Evolutionary conservation across 2,888 invertebrate species (phyloP), one percentile per base, ranked within the genome.

Genomic region (Empis livida): DNA sequence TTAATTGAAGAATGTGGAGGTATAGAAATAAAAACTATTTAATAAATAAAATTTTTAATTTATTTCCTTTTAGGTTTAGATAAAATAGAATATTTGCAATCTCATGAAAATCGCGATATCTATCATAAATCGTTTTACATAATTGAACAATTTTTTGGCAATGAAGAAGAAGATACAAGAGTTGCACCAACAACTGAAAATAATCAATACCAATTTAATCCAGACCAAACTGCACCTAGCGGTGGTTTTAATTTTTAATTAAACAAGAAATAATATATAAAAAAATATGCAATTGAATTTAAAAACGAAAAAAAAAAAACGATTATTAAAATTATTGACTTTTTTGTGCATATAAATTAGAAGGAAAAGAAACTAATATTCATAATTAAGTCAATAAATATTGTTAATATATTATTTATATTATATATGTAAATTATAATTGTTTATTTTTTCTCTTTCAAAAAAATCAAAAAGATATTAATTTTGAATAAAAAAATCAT

Each of bases 101-200:
- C 93, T 41, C 95, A 97, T 67, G 91, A 94, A 68, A 96, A 96
- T 65, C 79, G 89, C 68, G 95, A 96, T 59, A 92, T 97, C 56
- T 97, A 96, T 72, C 86, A 93, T 69, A 95, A 95, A 71, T 90
- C 95, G 44, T 96, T 91, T 67, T 90, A 93, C 66, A 93, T 97
- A 57, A 95, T 97, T 59, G 95, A 96, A 69, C 85, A 84, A 63
- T 96, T 86, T 73, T 97, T 96, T 67, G 86, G 91, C 15, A 83
- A 88, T n/a, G 92, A 92, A 61, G 90, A 91, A 56, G 82, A 82
- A 58, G 90, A 89, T 59, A 71, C 79, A 0, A 76, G 82, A 45
- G 77, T 91, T 10, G 90, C 88, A 32, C 93, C 89, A 0, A 73
- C 78, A 11, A 76, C 79, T 5, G 78, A 79, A 14, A 73, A 75